Base-by-base conservation (phyloP, 2,888 invertebrate species). In the Macrosiphum euphorbiae region DNA sequence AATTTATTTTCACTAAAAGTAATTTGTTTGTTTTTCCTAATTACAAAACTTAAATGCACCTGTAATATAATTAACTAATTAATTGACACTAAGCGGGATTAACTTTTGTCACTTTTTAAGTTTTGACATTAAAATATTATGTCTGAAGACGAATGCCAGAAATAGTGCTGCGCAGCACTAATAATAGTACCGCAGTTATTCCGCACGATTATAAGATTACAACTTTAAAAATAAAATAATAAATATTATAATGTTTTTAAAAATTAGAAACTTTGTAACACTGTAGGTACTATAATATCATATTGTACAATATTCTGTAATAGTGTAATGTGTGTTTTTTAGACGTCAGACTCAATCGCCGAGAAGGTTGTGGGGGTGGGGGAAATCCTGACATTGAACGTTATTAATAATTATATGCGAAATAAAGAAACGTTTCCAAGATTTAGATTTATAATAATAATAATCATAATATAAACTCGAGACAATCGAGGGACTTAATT, bases 401-500 rank as follows among this genome's bases (percentile, higher is more conserved):
- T 78, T 35, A 41, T 35, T 78, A 58, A 47, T 87, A 47, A 91
- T 87, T 86, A 61, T 4, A 58, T n/a, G 28, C 47, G 24, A 84
- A 87, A 86, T 87, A 50, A 89, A 89, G 44, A 61, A 61, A 67
- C 61, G 20, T 52, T 67, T 87, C 35, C 26, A 87, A n/a, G 61
- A 92, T 87, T 87, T 52, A 84, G 8, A 67, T 90, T 67, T 50
- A 55, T 20, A 4, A 52, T 55, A 55, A 55, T 47, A 61, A 55
- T 50, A 88, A 86, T 86, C 47, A 78, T 86, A 50, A 24, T 55
- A 50, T 50, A 13, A 55, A 92, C 50, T 52, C 52, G 11, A 88
- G 67, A 88, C 88, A 52, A 52, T 50, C 92, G 92, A 92, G 88
- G 92, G 52, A 78, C 88, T 92, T 52, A 67, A 92, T 88, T 87